Conservation (phyloP, 1,140 invertebrate genomes). For the Drosophila repleta region DNA sequence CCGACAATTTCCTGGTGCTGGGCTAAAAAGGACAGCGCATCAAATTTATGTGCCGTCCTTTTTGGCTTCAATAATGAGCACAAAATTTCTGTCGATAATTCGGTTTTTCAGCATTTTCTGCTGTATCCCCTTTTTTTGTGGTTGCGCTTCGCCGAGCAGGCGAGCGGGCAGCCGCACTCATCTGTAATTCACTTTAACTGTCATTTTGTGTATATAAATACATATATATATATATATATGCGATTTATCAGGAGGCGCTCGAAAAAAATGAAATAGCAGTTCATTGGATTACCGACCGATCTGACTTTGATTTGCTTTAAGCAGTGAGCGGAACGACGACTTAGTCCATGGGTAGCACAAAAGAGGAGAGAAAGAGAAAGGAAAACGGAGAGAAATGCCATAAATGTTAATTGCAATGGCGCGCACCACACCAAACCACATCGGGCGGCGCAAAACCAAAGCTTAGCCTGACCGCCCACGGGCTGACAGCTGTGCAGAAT, state of each 20-base stretch:
- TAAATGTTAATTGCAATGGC: conserved; percentile 79
- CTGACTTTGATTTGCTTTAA: conserved; percentile 69
- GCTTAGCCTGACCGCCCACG: conserved; percentile 23
- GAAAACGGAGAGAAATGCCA: conserved; percentile 54
- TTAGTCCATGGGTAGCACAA: not conserved
- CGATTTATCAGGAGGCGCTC: conserved; percentile 63
- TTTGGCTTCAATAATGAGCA: conserved; percentile 70
- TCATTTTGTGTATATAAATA: conserved; percentile 49
- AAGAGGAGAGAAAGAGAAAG: not conserved
- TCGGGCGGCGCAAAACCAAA: conserved; percentile 5
- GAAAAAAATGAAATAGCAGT: conserved; percentile 57
- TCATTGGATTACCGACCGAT: conserved; percentile 72
- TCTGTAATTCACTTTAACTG: conserved; percentile 78
- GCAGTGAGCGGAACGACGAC: conserved; percentile 15
- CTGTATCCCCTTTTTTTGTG: conserved; percentile 35
- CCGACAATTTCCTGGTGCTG: conserved; percentile 58
- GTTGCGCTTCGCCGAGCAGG: conserved; percentile 47
- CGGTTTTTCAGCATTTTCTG: conserved; percentile 52
- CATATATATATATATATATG: conserved; percentile 26
- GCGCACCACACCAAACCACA: conserved; percentile 9
- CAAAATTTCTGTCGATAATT: conserved; percentile 75
- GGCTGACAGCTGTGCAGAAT: conserved; percentile 58
- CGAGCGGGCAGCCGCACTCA: conserved; percentile 40
- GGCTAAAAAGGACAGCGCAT: conserved; percentile 60
- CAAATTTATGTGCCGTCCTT: conserved; percentile 71